Conservation (phyloP, 2,113 vertebrate genomes). For the Agapornis roseicollis region DNA sequence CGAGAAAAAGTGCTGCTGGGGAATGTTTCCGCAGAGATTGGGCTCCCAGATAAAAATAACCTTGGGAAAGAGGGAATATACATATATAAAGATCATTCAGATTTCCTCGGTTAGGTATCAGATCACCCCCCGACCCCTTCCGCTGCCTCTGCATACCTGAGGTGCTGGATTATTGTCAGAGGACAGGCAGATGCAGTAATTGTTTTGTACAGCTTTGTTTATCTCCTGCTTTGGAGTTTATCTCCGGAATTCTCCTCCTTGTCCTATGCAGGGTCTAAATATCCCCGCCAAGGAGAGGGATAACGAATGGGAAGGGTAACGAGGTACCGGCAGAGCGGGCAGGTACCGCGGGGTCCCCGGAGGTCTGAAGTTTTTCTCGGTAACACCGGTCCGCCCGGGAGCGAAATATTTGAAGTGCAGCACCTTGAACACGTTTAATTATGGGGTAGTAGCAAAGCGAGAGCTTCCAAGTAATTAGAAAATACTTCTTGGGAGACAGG, state of each 20-base stretch:
- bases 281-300: background rate
- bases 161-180: constrained; percentile 48
- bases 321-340: background rate
- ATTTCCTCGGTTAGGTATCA: constrained; percentile 9
- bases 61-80: background rate
- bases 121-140: background rate
- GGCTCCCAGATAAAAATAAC: constrained; percentile 25
- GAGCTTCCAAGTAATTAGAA: constrained; percentile 65
- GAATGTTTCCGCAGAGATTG: background rate
- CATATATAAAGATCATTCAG: background rate
- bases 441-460: constrained; percentile 35
- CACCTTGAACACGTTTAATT: constrained; percentile 60
- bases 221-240: background rate
- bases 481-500: constrained; percentile 64
- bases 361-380: background rate
- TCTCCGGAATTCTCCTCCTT: background rate
- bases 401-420: constrained; percentile 50
- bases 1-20: background rate
- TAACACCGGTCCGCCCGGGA: constrained; percentile 22
- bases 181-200: constrained; percentile 32
- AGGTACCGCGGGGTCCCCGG: background rate
- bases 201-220: constrained; percentile 57
- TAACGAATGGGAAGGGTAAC: constrained; percentile 6
- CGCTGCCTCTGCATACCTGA: constrained; percentile 19
- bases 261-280: background rate